Percentiles rank a stretch among this genome's conserved stretches.
phyloP scores from a whole-genome alignment of 2,888 invertebrate species.

The Tuta absoluta region DNA sequence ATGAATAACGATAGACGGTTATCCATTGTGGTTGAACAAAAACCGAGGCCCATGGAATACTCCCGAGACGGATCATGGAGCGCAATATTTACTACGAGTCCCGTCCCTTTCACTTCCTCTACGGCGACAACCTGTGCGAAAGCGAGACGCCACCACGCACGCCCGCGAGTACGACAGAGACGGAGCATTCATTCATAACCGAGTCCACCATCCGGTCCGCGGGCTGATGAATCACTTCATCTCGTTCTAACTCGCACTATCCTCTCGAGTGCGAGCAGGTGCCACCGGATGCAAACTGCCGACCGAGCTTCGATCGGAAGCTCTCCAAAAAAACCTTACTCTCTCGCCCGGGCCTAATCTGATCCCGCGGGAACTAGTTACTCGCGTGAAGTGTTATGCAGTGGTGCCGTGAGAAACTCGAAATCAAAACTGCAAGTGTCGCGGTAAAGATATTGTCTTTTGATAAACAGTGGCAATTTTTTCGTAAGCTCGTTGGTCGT shows the following conservation, averaged over 20 bases:
- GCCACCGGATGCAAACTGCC: slow-evolving; percentile 72
- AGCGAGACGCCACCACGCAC: slow-evolving; percentile 60
- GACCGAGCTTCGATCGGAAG: slow-evolving; percentile 71
- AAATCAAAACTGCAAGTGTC: slow-evolving; percentile 48
- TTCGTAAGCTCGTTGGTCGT: slow-evolving; percentile 77
- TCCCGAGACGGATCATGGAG: slow-evolving; percentile 59
- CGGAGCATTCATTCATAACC: slow-evolving; percentile 79
- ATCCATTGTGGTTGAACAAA: slow-evolving; percentile 69
- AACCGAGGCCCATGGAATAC: slow-evolving; percentile 67
- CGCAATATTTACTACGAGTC: slow-evolving; percentile 80
- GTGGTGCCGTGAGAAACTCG: slow-evolving; percentile 8
- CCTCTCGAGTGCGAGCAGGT: slow-evolving; percentile 77
- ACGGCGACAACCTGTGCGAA: slow-evolving; percentile 74
- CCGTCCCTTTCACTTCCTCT: slow-evolving; percentile 81
- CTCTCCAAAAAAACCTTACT: slow-evolving; percentile 65
- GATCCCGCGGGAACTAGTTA: slow-evolving; percentile 39
- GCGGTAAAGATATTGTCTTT: slow-evolving; percentile 46
- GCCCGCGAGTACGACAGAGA: slow-evolving; percentile 59
- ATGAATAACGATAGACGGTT: slow-evolving; percentile 67
- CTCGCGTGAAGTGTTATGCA: slow-evolving; percentile 34
- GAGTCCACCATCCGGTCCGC: slow-evolving; percentile 79
- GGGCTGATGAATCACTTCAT: slow-evolving; percentile 75
- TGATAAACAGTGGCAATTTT: slow-evolving; percentile 71
- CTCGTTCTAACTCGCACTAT: slow-evolving; percentile 76
- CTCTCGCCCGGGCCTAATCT: slow-evolving; percentile 50